These are phyloP conservation scores for Leucopsar rothschildi DNA, from an alignment of 2,113 vertebrate genomes.

Conservation along the genomic window DNA sequence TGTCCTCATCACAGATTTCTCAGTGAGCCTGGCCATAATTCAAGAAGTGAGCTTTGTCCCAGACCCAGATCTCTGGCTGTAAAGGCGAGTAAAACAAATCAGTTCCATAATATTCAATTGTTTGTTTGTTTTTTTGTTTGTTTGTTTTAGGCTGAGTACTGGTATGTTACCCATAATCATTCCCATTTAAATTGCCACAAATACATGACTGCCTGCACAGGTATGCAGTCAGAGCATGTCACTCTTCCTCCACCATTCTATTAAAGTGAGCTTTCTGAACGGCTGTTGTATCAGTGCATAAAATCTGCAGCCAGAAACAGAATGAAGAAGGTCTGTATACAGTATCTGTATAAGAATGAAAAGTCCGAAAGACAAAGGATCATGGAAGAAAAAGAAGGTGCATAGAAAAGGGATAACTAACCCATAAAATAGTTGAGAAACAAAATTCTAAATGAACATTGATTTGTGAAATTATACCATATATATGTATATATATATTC, in stretches of 20 bases:
- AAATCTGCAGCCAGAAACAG: background rate
- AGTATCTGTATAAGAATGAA: background rate
- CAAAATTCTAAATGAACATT: background rate
- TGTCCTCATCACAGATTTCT: background rate
- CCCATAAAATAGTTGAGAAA: background rate
- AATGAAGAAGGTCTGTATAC: background rate
- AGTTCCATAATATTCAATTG: background rate
- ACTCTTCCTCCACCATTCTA: background rate
- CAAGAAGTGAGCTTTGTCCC: background rate
- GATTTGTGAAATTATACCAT: background rate
- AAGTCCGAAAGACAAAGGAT: background rate
- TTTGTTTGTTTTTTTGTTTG: too few relatives aligned
- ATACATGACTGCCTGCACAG: background rate
- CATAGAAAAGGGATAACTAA: background rate
- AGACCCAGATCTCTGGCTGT: background rate
- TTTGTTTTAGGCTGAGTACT: background rate
- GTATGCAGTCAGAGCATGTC: background rate
- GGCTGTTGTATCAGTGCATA: background rate
- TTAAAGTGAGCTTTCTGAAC: background rate
- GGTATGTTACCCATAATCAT: background rate
- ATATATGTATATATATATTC: too few relatives aligned
- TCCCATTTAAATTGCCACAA: background rate
- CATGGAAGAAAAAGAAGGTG: background rate
- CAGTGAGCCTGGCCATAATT: background rate
- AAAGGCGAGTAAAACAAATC: background rate